These are phyloP conservation scores for Cryptomyrus ogoouensis DNA, from an alignment of 2,113 vertebrate species.

Conservation along the genomic window DNA sequence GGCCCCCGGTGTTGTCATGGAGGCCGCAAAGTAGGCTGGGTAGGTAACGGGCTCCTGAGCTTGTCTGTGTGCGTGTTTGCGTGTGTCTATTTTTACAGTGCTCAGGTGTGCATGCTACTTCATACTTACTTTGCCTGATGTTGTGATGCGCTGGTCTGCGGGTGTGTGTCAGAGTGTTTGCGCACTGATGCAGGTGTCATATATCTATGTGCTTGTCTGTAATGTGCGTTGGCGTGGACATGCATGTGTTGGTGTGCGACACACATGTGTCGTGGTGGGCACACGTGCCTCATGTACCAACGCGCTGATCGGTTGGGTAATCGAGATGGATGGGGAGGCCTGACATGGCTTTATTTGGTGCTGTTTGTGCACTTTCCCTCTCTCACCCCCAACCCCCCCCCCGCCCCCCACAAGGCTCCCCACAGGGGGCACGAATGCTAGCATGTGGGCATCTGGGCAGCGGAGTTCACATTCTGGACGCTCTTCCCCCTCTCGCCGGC, in stretches of 20 bases:
- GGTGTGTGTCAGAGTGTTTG: background rate
- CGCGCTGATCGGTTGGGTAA: constrained; percentile 55
- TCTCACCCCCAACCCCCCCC: background rate
- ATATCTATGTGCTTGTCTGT: background rate
- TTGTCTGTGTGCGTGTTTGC: background rate
- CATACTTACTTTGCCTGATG: background rate
- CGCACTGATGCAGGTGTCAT: background rate
- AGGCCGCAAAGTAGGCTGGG: background rate
- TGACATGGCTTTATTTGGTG: background rate
- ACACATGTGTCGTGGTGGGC: background rate
- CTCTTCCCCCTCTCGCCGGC: background rate
- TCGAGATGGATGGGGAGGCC: constrained; percentile 35
- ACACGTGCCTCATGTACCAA: background rate
- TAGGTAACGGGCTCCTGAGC: background rate
- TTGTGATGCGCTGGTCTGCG: background rate
- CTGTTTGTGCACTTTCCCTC: background rate
- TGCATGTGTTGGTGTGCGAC: constrained; percentile 25
- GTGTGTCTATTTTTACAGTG: background rate
- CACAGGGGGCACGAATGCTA: background rate
- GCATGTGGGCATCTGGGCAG: background rate
- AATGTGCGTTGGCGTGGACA: background rate
- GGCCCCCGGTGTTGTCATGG: background rate
- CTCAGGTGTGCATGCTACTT: background rate
- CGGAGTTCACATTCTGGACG: constrained; percentile 3
- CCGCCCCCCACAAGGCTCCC: background rate